Evolutionary conservation across 2,888 invertebrate species (phyloP).

Genomic region (Phalera bucephala): DNA sequence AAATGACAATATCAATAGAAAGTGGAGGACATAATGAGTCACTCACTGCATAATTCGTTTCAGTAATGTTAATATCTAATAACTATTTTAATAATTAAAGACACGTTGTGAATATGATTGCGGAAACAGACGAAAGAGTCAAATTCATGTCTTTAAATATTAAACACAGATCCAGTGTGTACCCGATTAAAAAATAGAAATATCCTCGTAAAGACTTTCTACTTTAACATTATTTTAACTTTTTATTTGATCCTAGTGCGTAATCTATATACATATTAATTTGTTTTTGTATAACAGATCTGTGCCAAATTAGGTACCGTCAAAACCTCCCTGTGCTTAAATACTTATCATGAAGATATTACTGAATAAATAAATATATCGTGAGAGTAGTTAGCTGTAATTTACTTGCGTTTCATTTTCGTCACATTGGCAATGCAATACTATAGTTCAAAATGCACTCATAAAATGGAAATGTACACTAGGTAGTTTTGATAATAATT

Average conservation of each 20-base stretch:
- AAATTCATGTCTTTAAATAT: constrained; percentile 1
- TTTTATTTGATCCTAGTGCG: constrained; percentile 19
- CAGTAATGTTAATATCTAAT: constrained; percentile 15
- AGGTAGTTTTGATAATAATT: constrained; percentile 81
- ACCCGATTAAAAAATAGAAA: constrained; percentile 4
- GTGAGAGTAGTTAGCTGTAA: constrained; percentile 77
- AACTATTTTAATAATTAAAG: constrained; percentile 11
- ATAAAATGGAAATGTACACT: constrained; percentile 70
- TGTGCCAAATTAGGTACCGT: constrained; percentile 76
- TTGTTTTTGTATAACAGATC: constrained; percentile 37
- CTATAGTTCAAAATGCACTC: constrained; percentile 77
- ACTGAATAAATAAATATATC: constrained; percentile 61
- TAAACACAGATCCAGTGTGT: constrained; percentile 8
- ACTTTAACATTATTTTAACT: constrained; percentile 18
- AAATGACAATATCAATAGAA: constrained; percentile 42
- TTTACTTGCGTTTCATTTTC: constrained; percentile 68
- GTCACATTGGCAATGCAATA: constrained; percentile 67
- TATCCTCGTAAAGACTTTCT: constrained; percentile 23
- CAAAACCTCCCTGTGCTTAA: constrained; percentile 38
- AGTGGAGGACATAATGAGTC: constrained; percentile 32
- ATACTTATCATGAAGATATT: constrained; percentile 56
- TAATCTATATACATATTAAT: constrained; percentile 16
- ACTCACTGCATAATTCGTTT: constrained; percentile 21
- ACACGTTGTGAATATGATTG: too few relatives aligned
- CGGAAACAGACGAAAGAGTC: too few relatives aligned